phyloP scores from a whole-genome alignment of 2,888 invertebrate genomes.

The Nebria brevicollis region DNA sequence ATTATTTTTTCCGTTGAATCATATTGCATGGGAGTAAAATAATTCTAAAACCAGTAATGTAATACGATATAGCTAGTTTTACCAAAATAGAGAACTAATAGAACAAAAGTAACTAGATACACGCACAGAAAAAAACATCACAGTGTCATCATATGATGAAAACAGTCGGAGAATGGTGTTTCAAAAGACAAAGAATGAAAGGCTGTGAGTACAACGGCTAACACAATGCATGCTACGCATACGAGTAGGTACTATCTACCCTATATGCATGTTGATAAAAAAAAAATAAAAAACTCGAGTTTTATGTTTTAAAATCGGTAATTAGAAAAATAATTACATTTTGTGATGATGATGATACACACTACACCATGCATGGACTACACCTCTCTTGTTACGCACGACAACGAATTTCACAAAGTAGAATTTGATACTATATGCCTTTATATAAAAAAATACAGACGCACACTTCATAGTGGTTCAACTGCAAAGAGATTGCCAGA shows the following conservation, averaged over 20 bases:
- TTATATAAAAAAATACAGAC: neutral
- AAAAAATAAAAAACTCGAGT: neutral
- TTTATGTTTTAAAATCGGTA: slow-evolving; percentile 18
- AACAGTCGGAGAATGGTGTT: neutral
- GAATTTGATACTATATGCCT: neutral
- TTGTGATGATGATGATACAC: slow-evolving; percentile 15
- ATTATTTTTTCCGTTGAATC: too few relatives aligned
- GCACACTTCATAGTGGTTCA: neutral
- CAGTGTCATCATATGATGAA: neutral
- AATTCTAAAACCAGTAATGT: neutral
- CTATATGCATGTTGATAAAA: neutral
- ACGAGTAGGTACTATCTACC: neutral
- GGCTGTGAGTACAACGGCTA: neutral
- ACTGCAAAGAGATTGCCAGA: neutral
- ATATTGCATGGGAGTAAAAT: too few relatives aligned
- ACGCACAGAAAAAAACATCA: neutral
- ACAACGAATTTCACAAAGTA: neutral
- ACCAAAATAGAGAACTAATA: neutral
- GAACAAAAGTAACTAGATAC: neutral
- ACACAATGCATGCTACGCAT: neutral
- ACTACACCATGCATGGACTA: neutral
- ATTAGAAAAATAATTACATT: slow-evolving; percentile 36
- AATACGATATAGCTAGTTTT: neutral
- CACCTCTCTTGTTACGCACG: slow-evolving; percentile 11
- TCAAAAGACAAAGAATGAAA: slow-evolving; percentile 15